A percentile compares a stretch with the other conserved stretches of the same genome.
These are phyloP conservation scores for Drosophila sturtevanti DNA, from an alignment of 1,140 invertebrate genomes.

Conservation along the genomic window DNA sequence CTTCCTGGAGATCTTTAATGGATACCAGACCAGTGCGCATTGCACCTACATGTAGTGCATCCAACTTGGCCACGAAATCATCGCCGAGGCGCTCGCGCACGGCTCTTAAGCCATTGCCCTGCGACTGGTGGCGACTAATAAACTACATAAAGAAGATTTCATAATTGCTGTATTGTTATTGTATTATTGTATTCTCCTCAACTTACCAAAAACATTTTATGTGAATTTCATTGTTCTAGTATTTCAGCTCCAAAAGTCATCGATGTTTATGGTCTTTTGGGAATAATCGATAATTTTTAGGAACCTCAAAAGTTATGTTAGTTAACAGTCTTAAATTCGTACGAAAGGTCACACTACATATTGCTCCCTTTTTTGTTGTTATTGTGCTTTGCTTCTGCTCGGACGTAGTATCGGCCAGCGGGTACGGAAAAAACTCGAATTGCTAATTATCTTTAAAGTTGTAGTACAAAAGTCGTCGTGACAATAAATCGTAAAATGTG, in stretches of 20 bases:
- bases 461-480: conserved; percentile 65
- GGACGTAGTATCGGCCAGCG: conserved; percentile 76
- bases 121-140: conserved; percentile 65
- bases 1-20: conserved; percentile 66
- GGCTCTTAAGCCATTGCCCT: conserved; percentile 46
- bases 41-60: conserved; percentile 65
- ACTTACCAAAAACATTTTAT: conserved; percentile 61
- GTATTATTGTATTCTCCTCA: background rate
- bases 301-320: too few species aligned
- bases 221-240: too few species aligned
- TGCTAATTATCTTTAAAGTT: conserved; percentile 18
- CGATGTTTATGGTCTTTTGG: too few species aligned
- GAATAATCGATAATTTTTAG: background rate
- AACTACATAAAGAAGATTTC: conserved; percentile 42
- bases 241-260: too few species aligned
- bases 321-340: too few species aligned
- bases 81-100: conserved; percentile 62
- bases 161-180: background rate
- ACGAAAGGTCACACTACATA: conserved; percentile 16
- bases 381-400: conserved; percentile 52
- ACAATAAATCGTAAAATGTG: conserved; percentile 61
- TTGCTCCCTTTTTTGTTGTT: conserved; percentile 1
- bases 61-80: conserved; percentile 63
- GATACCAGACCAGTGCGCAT: conserved; percentile 71
- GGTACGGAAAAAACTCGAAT: conserved; percentile 22